phyloP scores from a whole-genome alignment of 2,888 invertebrate genomes.

The Galerucella nymphaeae region DNA sequence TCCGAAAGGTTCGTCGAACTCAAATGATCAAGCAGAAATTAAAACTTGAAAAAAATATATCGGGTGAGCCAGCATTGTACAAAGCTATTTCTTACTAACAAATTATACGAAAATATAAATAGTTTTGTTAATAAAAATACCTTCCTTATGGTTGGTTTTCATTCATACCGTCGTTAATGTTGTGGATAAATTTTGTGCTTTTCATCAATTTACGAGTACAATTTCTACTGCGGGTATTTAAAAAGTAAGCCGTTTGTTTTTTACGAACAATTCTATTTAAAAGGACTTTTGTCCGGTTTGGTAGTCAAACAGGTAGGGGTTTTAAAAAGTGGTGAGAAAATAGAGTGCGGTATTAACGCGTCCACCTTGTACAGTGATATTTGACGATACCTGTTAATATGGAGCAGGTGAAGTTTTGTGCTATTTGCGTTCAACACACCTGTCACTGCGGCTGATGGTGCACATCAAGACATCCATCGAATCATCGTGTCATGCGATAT shows the following conservation, averaged over 20 bases:
- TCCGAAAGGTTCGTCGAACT: no score
- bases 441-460: constrained; percentile 56
- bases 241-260: neutral
- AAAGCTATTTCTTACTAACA: no score
- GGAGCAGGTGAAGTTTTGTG: constrained; percentile 56
- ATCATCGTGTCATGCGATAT: constrained; percentile 53
- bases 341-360: constrained; percentile 25
- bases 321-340: constrained; percentile 32
- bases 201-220: neutral
- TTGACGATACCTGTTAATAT: constrained; percentile 55
- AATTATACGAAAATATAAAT: no score
- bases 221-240: neutral
- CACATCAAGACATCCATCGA: constrained; percentile 54
- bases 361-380: constrained; percentile 48
- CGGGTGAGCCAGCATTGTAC: no score
- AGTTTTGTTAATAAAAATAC: neutral
- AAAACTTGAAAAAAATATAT: no score
- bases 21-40: no score
- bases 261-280: constrained; percentile 1
- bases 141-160: neutral
- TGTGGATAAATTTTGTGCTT: neutral
- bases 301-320: constrained; percentile 25
- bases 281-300: constrained; percentile 3
- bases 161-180: neutral
- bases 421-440: constrained; percentile 56